These are phyloP conservation scores for Cyprinus carpio DNA, from an alignment of 2,113 vertebrate genomes.

Conservation along the genomic window DNA sequence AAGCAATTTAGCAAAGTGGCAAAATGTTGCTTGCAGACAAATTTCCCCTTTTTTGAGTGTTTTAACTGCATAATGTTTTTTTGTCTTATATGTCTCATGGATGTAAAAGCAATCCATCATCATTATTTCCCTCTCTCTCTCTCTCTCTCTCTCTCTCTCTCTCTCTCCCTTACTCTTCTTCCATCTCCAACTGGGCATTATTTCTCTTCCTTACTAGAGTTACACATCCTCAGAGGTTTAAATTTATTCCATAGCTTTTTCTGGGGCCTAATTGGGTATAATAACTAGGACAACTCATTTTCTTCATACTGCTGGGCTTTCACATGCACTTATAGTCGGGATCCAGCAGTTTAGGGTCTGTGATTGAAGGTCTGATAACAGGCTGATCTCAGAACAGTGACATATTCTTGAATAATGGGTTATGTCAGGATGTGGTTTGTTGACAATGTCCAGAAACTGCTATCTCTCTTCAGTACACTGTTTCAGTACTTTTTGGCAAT, in stretches of 20 bases:
- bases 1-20: too few species aligned
- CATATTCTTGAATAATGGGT: background rate
- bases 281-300: constrained; percentile 45
- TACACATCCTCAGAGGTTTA: constrained; percentile 48
- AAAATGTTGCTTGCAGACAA: background rate
- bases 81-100: background rate
- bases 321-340: constrained; percentile 16
- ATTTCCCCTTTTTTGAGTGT: background rate
- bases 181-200: constrained; percentile 32
- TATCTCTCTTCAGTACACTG: background rate
- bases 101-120: constrained; percentile 32
- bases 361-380: constrained; percentile 14
- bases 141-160: constrained; percentile 2
- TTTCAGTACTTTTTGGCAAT: background rate
- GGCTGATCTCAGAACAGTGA: constrained; percentile 20
- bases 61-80: constrained; percentile 4
- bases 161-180: constrained; percentile 19
- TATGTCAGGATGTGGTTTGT: constrained; percentile 28
- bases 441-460: background rate
- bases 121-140: constrained; percentile 6
- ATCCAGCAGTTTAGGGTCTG: constrained; percentile 42
- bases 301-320: constrained; percentile 9
- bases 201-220: constrained; percentile 47
- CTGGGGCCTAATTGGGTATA: constrained; percentile 45
- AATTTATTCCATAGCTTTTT: constrained; percentile 37